Base-by-base conservation (phyloP, 2,113 vertebrate species). In the Carettochelys insculpta region DNA sequence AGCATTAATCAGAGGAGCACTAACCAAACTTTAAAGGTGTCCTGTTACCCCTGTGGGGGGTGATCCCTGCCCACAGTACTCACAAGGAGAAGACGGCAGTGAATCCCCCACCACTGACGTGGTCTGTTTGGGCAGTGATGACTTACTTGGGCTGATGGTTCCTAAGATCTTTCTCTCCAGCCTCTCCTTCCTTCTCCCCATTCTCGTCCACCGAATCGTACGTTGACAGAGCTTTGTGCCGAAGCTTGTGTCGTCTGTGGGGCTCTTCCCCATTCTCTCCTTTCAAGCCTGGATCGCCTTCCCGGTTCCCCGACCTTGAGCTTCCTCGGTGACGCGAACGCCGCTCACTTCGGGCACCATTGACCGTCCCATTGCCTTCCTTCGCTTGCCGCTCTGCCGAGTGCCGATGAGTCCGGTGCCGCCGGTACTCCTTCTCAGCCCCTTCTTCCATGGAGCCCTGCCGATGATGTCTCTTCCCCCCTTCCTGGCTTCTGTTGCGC, bases 361-460 rank as follows among this genome's bases (percentile, higher is more conserved):
- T 98, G 77, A 96, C 87, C 0, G 97, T 86, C 19, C 98, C 98
- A 0, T 98, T 99, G 65, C 98, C 98, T 8, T 99, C 99, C 83
- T 96, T 96, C 92, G 94, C 93, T 34, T 97, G 98, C 5, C 98
- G 94, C 3, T 98, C 98, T 0, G 97, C 95, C 2, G 96, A 97
- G 87, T 99, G 99, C 77, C 99, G 98, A 50, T 98, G 98, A 1
- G 92, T 48, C 1, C 97, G 98, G 77, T 98, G 98, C 71, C 97
- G 94, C 8, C 98, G 92, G 68, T 98, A 98, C 82, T 99, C 98
- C 80, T 97, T 98, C 85, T 99, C 98, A 0, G 94, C 93, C 3
- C 94, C 96, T 16, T 99, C 98, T 0, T 99, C 98, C n/a, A 98
- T 96, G 0, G 98, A 98, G n/a, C 98, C 98, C 22, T 98, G 96